Evolutionary conservation across 2,888 invertebrate genomes (phyloP), one percentile per base, ranked within the genome.

Genomic region (Drosophila mulleri): DNA sequence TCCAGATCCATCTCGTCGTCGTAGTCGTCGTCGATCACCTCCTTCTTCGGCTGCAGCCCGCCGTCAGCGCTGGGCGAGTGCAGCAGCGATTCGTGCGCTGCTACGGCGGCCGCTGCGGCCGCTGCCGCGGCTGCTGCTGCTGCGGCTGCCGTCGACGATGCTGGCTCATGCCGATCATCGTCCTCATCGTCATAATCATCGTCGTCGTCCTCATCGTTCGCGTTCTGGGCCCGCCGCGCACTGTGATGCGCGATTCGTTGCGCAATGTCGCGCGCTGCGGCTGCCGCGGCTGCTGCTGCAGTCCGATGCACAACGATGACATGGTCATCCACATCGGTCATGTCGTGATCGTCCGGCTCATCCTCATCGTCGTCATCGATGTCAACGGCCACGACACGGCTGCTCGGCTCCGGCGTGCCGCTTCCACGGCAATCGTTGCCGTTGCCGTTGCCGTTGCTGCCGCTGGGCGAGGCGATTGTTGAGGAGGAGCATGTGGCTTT

Each of bases 1-100:
- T 94, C 94, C 45, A 94, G 93, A 76, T 94, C 91, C 89, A 90
- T 91, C 42, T 91, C 92, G 53, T 92, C 92, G 35, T 91, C 91
- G 50, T 91, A 91, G 42, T 92, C 90, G 26, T 91, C 91, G 44
- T 91, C 84, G 18, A 86, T 56, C 54, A 88, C 82, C 47, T 91
- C 91, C 37, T 77, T 77, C 62, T 91, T 91, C 57, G 91, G 90
- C 59, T 72, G 66, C 58, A 79, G 64, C 0, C 57, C 37, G 56
- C 78, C 73, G 14, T 53, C n/a, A 14, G 37, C 72, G 67, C 57
- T 57, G 12, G 68, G 69, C 2, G 79, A 80, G 18, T 68, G 79
- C 16, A 75, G 44, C 66, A 78, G 29, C 5, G 53, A 60, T 62
- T 76, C 75, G 45, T 67, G 82, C 20, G 79, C 81, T 65, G 83